A percentile compares a stretch with the other conserved stretches of the same genome.
phyloP scores from a whole-genome alignment of 2,797 vertebrate species.

The Paratrypauchen microcephalus region DNA sequence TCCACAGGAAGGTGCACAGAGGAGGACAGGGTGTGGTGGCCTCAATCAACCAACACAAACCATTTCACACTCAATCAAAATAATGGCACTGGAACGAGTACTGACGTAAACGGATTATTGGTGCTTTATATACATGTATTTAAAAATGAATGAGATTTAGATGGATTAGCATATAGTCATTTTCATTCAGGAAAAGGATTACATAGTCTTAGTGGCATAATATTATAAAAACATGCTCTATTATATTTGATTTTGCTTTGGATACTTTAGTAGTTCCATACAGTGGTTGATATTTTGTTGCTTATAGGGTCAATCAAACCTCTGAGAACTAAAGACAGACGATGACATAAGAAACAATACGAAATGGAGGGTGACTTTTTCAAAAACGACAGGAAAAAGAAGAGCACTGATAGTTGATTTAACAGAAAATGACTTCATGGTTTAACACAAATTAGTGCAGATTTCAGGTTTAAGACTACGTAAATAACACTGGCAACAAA shows the following conservation, averaged over 20 bases:
- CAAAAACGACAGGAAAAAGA: background rate
- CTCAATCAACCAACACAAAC: slow-evolving; percentile 38
- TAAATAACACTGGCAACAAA: background rate
- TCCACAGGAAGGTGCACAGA: slow-evolving; percentile 61
- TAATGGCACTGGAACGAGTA: slow-evolving; percentile 11
- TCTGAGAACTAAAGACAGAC: background rate
- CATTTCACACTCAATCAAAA: slow-evolving; percentile 19
- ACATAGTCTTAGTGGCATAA: slow-evolving; percentile 20
- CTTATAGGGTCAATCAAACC: background rate
- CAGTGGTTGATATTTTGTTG: background rate
- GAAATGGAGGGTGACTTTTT: background rate
- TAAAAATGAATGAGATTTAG: slow-evolving; percentile 13
- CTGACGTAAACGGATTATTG: slow-evolving; percentile 4
- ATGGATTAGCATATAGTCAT: slow-evolving; percentile 6
- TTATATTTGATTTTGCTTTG: background rate
- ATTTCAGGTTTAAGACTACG: background rate
- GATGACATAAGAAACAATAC: background rate
- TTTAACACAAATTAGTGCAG: background rate
- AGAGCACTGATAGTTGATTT: background rate
- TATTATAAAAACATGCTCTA: background rate
- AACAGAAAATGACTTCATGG: background rate
- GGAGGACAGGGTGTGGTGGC: slow-evolving; percentile 32
- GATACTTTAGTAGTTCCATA: background rate
- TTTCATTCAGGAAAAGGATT: slow-evolving; percentile 11
- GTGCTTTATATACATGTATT: background rate